Evolutionary conservation across 2,888 invertebrate genomes (phyloP).

Genomic region (Myopa tessellatipennis): DNA sequence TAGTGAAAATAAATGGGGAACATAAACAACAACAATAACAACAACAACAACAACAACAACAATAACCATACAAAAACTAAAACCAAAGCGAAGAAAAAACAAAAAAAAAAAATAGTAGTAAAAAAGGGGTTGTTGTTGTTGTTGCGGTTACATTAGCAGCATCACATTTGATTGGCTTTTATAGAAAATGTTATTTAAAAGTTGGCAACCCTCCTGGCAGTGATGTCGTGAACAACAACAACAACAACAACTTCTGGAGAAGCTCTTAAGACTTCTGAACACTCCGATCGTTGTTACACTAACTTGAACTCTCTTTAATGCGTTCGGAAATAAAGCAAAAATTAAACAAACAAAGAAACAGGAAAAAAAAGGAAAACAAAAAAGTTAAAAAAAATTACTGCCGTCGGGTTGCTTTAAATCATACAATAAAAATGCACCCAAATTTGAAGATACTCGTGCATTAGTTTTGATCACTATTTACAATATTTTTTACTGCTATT

Average conservation of each 20-base stretch:
- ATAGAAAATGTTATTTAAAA: conserved; percentile 5
- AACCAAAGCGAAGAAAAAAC: no score
- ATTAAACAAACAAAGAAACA: not conserved
- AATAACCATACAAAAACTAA: not conserved
- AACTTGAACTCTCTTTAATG: conserved; percentile 16
- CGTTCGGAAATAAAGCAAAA: not conserved
- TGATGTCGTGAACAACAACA: not conserved
- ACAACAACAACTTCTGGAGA: not conserved
- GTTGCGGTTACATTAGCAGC: not conserved
- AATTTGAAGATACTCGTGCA: not conserved
- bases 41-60: not conserved
- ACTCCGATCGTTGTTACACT: not conserved
- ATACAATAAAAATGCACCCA: conserved; percentile 8
- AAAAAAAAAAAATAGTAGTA: not conserved
- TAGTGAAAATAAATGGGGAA: conserved; percentile 23
- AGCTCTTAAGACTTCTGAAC: not conserved
- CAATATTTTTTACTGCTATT: not conserved
- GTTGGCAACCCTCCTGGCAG: conserved; percentile 15
- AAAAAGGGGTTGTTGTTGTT: no score
- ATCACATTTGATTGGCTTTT: conserved; percentile 10
- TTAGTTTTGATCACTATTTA: not conserved
- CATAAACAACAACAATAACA: conserved; percentile 22
- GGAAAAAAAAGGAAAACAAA: not conserved
- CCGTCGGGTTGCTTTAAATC: conserved; percentile 23
- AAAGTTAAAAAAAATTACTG: not conserved